Evolutionary conservation across 2,888 invertebrate genomes (phyloP).

Genomic region (Sturmia bella): DNA sequence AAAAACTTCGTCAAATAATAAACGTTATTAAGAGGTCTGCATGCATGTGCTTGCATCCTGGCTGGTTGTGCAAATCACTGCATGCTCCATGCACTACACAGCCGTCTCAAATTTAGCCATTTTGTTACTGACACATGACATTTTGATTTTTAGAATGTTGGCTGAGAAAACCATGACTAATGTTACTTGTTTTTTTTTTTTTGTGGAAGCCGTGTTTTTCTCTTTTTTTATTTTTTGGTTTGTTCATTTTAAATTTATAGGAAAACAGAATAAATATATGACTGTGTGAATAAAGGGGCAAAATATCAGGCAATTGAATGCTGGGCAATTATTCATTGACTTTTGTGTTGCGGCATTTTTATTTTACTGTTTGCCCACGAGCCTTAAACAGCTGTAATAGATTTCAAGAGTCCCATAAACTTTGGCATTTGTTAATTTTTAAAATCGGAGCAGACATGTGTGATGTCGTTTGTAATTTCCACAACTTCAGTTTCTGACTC

Average conservation of each 20-base stretch:
- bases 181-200: constrained; percentile 18
- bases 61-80: constrained; percentile 34
- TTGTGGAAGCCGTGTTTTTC: no score
- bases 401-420: no score
- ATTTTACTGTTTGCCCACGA: no score
- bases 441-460: no score
- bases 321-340: no score
- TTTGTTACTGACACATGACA: constrained; percentile 67
- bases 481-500: no score
- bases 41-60: not conserved
- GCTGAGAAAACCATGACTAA: constrained; percentile 46
- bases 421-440: no score
- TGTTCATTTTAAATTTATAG: constrained; percentile 33
- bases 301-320: no score
- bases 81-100: constrained; percentile 39
- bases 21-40: not conserved
- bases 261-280: no score
- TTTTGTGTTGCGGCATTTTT: no score
- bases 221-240: not conserved
- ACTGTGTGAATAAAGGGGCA: not conserved
- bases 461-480: no score
- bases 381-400: no score
- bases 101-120: constrained; percentile 31
- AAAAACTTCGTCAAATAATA: constrained; percentile 26
- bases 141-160: constrained; percentile 60